phyloP scores from a whole-genome alignment of 2,888 invertebrate genomes.

The Chironomus riparius region DNA sequence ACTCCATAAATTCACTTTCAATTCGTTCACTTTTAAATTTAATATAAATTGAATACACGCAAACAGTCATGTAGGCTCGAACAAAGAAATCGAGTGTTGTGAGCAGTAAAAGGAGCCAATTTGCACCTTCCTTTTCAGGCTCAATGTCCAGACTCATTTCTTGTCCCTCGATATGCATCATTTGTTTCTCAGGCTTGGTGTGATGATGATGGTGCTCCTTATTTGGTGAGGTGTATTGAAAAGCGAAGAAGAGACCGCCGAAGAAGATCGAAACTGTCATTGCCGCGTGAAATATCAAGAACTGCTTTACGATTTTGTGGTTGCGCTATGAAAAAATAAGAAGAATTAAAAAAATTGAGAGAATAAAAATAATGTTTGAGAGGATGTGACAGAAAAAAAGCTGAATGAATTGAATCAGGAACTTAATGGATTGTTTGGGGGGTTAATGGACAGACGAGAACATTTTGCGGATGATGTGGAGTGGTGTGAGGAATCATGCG shows the following conservation, averaged over 20 bases:
- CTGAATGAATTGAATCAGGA: neutral
- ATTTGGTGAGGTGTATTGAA: neutral
- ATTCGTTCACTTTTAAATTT: neutral
- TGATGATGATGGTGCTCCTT: neutral
- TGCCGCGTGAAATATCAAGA: neutral
- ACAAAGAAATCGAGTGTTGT: neutral
- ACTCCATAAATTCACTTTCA: neutral
- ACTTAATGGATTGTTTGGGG: neutral
- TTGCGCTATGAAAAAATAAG: neutral
- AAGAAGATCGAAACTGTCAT: neutral
- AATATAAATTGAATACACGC: neutral
- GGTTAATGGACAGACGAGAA: neutral
- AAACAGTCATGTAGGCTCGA: neutral
- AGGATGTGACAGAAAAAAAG: neutral
- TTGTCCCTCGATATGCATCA: neutral
- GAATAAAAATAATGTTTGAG: neutral
- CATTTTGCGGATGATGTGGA: neutral
- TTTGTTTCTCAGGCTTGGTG: neutral
- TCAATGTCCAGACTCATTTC: neutral
- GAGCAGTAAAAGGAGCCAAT: neutral
- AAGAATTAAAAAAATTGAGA: neutral
- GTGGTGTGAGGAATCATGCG: neutral
- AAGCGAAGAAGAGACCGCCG: neutral
- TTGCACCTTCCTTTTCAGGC: neutral
- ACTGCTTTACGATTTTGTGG: neutral